Base-by-base conservation (phyloP, 1,140 invertebrate species). In the Ctenoplectra terminalis region DNA sequence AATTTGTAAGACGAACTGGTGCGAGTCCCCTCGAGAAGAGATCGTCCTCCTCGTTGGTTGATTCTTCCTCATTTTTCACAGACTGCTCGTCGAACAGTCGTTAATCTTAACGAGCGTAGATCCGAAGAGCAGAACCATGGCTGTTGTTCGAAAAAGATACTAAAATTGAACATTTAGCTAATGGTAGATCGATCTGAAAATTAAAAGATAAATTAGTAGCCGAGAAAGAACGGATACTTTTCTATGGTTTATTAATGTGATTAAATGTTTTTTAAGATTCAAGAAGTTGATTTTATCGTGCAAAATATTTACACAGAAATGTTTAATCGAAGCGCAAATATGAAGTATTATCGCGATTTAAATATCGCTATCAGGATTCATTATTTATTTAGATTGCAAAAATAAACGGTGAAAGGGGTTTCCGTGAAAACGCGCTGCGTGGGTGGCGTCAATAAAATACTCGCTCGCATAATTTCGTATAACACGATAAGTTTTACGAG, bases 51-150 rank as follows among this genome's bases (percentile, higher is more conserved):
- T 75, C 69, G 43, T 71, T 43, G 67, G 54, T 67, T 34, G 43
- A 48, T 56, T 83, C 52, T 67, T 29, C 72, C 64, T 64, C 77
- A 37, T 60, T 78, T 26, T n/a, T n/a, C n/a, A n/a, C n/a, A n/a
- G n/a, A n/a, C n/a, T 61, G 58, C 76, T 84, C 67, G 72, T 73
- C 73, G 82, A 34, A 20, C 64, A 67, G 83, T 84, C 83, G 85
- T 86, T 84, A 86, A 86, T 86, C 84, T 86, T 81, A 84, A 86
- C 76, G 67, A 84, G 81, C 76, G 72, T 40, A 60, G 76, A 50
- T 60, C 43, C 60, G 58, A 79, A 63, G 66, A 78, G 67, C 64
- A 66, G 60, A 31, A n/a, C 48, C 72, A 52, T 11, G 40, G 11
- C 40, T 11, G 5, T 43, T 11, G n/a, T n/a, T n/a, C n/a, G n/a